These are phyloP conservation scores for Nothobranchius kuhntae DNA, from an alignment of 2,113 vertebrate species.

Conservation along the genomic window DNA sequence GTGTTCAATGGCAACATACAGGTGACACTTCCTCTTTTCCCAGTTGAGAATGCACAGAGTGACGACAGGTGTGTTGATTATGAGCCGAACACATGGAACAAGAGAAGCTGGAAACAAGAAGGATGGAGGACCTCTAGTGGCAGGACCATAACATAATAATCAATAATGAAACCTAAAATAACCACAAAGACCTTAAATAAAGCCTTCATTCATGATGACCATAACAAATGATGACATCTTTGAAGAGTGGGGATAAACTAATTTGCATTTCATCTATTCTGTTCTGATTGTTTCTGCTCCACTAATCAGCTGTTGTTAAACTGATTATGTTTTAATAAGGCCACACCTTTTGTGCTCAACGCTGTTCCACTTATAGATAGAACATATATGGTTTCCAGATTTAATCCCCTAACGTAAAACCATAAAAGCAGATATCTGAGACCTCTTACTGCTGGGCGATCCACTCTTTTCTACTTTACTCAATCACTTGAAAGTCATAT, in stretches of 20 bases:
- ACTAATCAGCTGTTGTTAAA: slow-evolving; percentile 49
- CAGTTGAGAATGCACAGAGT: neutral
- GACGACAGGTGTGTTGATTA: too few species aligned
- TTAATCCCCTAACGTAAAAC: slow-evolving; percentile 3
- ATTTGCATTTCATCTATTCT: slow-evolving; percentile 46
- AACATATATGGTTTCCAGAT: slow-evolving; percentile 6
- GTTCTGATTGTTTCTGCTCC: slow-evolving; percentile 46
- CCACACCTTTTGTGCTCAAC: neutral
- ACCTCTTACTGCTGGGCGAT: neutral
- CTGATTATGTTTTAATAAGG: slow-evolving; percentile 26
- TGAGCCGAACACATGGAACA: neutral
- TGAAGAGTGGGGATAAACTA: slow-evolving; percentile 20
- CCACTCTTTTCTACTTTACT: slow-evolving; percentile 29
- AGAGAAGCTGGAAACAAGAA: neutral
- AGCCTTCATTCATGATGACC: too few species aligned
- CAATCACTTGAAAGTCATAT: slow-evolving; percentile 51
- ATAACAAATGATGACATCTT: too few species aligned
- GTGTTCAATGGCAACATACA: too few species aligned
- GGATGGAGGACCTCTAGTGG: neutral
- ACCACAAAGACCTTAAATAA: too few species aligned
- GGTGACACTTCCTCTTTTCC: too few species aligned
- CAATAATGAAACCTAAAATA: too few species aligned
- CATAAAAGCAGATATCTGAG: neutral
- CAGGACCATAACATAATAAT: too few species aligned
- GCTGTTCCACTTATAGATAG: neutral